These are phyloP conservation scores for Cosmorhoe ocellata DNA, from an alignment of 2,888 invertebrate genomes.

Conservation along the genomic window DNA sequence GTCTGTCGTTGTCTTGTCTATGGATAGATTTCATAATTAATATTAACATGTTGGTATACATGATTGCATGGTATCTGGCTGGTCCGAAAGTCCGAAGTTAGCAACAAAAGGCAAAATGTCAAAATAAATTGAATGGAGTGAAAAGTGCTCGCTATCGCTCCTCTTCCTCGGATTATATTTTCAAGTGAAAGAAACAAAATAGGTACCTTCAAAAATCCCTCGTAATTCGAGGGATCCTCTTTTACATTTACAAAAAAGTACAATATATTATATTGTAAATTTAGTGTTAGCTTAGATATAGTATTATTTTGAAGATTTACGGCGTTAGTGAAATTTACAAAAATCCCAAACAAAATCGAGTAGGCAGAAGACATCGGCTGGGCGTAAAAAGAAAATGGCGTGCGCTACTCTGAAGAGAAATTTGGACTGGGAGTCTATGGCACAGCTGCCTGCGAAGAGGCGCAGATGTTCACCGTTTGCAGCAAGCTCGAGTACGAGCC, in stretches of 20 bases:
- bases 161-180: constrained; percentile 62
- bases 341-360: constrained; percentile 55
- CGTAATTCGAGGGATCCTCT: constrained; percentile 65
- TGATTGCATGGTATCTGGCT: neutral
- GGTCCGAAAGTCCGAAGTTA: constrained; percentile 15
- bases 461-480: constrained; percentile 96
- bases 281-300: constrained; percentile 49
- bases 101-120: constrained; percentile 51
- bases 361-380: constrained; percentile 74
- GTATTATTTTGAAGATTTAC: constrained; percentile 62
- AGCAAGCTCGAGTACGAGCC: constrained; percentile 79
- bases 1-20: too few species aligned
- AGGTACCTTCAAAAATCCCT: constrained; percentile 60
- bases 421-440: constrained; percentile 97
- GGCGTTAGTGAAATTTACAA: constrained; percentile 56
- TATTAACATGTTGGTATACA: too few species aligned
- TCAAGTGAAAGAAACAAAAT: constrained; percentile 53
- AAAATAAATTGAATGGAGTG: constrained; percentile 59
- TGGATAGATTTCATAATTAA: too few species aligned
- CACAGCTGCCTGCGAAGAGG: constrained; percentile 93
- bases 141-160: constrained; percentile 49
- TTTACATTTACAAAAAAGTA: constrained; percentile 50
- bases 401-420: constrained; percentile 98
- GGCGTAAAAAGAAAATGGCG: constrained; percentile 93
- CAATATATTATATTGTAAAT: constrained; percentile 53